Conservation (phyloP, 2,888 invertebrate species). For the Ariolimax columbianus region DNA sequence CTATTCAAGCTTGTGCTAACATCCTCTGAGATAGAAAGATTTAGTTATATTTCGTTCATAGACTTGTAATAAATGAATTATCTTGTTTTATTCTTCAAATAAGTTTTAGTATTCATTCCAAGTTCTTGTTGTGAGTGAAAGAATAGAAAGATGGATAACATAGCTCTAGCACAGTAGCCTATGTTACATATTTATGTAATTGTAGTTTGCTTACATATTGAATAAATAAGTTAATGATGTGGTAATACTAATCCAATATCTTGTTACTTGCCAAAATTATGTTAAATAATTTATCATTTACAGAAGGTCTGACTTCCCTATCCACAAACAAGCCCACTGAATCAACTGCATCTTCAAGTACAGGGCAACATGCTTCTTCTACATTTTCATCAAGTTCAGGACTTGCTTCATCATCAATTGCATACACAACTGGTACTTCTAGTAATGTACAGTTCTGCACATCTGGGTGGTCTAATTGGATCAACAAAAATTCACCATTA, state of each 20-base stretch:
- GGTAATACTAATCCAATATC: too few relatives aligned
- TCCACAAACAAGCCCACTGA: conserved; percentile 2
- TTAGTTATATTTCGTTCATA: too few relatives aligned
- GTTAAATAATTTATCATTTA: not conserved
- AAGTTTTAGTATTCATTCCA: too few relatives aligned
- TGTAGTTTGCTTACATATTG: not conserved
- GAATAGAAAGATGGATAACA: too few relatives aligned
- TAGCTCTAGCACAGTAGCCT: too few relatives aligned
- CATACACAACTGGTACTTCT: not conserved
- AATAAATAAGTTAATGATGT: too few relatives aligned
- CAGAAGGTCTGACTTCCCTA: not conserved
- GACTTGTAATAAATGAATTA: too few relatives aligned
- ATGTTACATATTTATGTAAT: too few relatives aligned
- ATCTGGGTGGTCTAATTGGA: conserved; percentile 51
- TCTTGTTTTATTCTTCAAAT: too few relatives aligned
- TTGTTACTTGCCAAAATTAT: not conserved
- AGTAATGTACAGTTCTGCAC: not conserved
- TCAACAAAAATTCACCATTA: conserved; percentile 54
- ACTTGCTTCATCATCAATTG: not conserved
- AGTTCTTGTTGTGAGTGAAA: too few relatives aligned
- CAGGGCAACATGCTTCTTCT: not conserved
- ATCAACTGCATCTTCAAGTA: not conserved
- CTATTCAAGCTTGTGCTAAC: too few relatives aligned
- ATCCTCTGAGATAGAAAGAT: too few relatives aligned
- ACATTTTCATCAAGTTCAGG: not conserved